Percentiles rank a stretch among this genome's conserved stretches.
These are phyloP conservation scores for Epsilonema sp. DNA, from an alignment of 2,888 invertebrate genomes.

Conservation along the genomic window DNA sequence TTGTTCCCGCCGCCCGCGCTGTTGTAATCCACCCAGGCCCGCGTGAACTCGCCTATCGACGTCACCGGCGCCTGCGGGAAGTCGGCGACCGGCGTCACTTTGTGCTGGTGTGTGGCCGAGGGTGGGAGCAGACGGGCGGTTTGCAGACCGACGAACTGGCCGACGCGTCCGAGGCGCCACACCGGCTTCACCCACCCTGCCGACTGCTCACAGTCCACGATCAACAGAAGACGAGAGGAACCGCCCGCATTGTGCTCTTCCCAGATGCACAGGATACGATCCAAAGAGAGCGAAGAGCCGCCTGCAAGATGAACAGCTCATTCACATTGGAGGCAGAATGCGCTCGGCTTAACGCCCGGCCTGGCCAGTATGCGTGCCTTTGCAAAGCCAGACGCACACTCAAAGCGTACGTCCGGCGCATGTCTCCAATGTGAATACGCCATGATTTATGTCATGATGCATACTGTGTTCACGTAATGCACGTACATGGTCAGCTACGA, in stretches of 20 bases:
- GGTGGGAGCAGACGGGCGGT: background rate
- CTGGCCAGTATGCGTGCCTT: too few species aligned
- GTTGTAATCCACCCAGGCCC: conserved; percentile 27
- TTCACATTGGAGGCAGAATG: too few species aligned
- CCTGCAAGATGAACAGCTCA: background rate
- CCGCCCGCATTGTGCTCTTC: conserved; percentile 15
- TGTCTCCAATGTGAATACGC: too few species aligned
- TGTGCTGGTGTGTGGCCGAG: background rate
- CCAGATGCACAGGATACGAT: conserved; percentile 27
- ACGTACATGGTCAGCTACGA: too few species aligned
- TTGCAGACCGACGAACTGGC: background rate
- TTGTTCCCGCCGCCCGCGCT: conserved; percentile 13
- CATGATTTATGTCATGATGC: too few species aligned
- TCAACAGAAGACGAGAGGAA: conserved; percentile 25
- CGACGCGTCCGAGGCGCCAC: background rate
- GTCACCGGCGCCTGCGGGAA: background rate
- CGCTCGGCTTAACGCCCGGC: too few species aligned
- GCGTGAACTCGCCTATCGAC: conserved; percentile 28
- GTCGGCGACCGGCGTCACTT: too few species aligned
- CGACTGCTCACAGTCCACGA: conserved; percentile 24
- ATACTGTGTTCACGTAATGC: too few species aligned
- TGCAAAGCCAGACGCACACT: too few species aligned
- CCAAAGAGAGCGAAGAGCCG: background rate
- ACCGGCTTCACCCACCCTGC: conserved; percentile 24
- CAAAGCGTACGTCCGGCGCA: too few species aligned